Conservation (phyloP, 2,113 vertebrate genomes). For the Perccottus glenii region DNA sequence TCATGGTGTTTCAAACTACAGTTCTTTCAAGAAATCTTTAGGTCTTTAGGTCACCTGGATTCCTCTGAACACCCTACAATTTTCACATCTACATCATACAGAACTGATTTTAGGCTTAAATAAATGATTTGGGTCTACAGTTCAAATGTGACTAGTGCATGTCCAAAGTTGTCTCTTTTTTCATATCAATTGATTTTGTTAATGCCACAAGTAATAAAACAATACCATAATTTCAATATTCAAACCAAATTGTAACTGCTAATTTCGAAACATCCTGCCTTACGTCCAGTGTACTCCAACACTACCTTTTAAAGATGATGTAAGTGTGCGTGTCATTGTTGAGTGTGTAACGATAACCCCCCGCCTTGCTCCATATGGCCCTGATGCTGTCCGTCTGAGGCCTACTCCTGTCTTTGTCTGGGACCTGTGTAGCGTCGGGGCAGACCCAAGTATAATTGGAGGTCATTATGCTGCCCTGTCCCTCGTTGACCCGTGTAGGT, state of each 20-base stretch:
- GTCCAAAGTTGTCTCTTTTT: too few relatives aligned
- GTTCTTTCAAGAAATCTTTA: too few relatives aligned
- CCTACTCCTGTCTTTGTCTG: constrained; percentile 46
- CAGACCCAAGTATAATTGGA: constrained; percentile 55
- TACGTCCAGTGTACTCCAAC: constrained; percentile 5
- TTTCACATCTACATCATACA: too few relatives aligned
- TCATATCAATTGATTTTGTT: too few relatives aligned
- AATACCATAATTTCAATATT: too few relatives aligned
- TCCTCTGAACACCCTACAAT: too few relatives aligned
- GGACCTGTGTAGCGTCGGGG: constrained; percentile 39
- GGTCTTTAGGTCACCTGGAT: too few relatives aligned
- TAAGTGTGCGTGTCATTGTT: not conserved
- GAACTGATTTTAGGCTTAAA: too few relatives aligned
- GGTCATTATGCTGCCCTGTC: constrained; percentile 61
- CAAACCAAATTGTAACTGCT: not conserved
- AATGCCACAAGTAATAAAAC: too few relatives aligned
- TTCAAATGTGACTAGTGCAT: too few relatives aligned
- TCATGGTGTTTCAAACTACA: too few relatives aligned
- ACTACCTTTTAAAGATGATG: not conserved
- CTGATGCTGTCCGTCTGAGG: constrained; percentile 64
- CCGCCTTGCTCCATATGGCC: constrained; percentile 59
- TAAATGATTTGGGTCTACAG: too few relatives aligned
- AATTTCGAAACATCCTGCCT: not conserved
- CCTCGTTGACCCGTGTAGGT: constrained; percentile 65
- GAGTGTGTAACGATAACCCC: constrained; percentile 57